Evolutionary conservation across 2,113 vertebrate genomes (phyloP), one percentile per base, ranked within the genome.

Genomic region (Rhabdomys dilectus): DNA sequence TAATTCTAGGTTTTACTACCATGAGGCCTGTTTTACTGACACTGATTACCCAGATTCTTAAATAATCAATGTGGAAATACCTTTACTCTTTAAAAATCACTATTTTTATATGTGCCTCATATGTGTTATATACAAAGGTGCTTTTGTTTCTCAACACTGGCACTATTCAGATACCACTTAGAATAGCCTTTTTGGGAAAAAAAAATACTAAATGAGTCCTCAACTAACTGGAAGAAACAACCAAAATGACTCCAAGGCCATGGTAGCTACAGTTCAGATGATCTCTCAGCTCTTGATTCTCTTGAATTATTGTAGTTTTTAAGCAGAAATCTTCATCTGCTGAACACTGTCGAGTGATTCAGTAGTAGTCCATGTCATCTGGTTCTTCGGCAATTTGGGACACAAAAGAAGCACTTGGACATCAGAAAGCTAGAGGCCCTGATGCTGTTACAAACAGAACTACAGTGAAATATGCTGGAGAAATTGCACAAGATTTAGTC

Each of bases 281-380:
- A 66, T 60, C 19, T 73, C 39, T 76, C 39, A 96, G 76, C 16
- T 42, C 34, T 70, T 5, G 76, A 87, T 39, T 87, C 77, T 39
- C 56, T 34, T 94, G 19, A 92, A 70, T 82, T 64, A 68, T 10
- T 91, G 68, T 88, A 6, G n/a, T 39, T 95, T 96, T 64, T 88
- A 88, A 93, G 56, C 26, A 93, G 19, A 88, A 90, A 91, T 64
- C 86, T 48, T 66, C 39, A 87, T n/a, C 10, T 85, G 10, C 45
- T 94, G 58, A 75, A 26, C 34, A 42, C 11, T 8, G 36, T 68
- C 64, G 11, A 13, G 8, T 26, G 91, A 82, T 24, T 62, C 1
- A 26, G 60, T 89, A 87, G 62, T 13, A 51, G n/a, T 36, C 51
- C 34, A 22, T 12, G n/a, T 34, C 70, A 76, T 34, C 70, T 75